Evolutionary conservation across 2,113 vertebrate species (phyloP), one percentile per base, ranked within the genome.

Genomic region (Callopanchax toddi): DNA sequence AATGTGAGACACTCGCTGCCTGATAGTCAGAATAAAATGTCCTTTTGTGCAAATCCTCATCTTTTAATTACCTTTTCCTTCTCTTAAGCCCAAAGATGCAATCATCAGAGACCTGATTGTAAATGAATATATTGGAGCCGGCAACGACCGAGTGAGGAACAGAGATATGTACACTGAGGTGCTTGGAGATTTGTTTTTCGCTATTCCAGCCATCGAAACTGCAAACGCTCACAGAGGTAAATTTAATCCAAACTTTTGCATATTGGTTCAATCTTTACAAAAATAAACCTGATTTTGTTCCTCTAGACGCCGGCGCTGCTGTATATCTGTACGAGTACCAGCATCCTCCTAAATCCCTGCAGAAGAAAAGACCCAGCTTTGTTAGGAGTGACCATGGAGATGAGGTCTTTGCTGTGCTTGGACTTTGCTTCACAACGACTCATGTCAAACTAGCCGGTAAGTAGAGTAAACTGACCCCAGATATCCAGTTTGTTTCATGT

Each of bases 281-380:
- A 5, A 45, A 11, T 46, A 0, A 34, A 54, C 5, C 0, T 1
- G 3, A 60, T 54, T 67, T 2, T 66, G 15, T 40, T 6, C 21
- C 9, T 50, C 2, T 26, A 90, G 89, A 89, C 45, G 81, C 86
- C 4, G 87, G 94, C 0, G 86, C 87, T 6, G 87, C 92, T 13
- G 90, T 97, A 6, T 97, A 94, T 76, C 77, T 96, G 53, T 99
- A 97, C 6, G 93, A 98, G 80, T 97, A 94, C 83, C 91, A 93
- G 11, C 89, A 95, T 69, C 37, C 86, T 13, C 88, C 89, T 1
- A 71, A 59, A 13, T 44, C 84, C 2, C 6, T 74, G 0, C 9
- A 84, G 25, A 50, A 74, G 4, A 58, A 18, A 1, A 85, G 91
- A 8, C 93, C 95, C 0, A 90, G 85, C 25, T 97, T 92, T 79